Percentiles rank a stretch among this genome's conserved stretches.
phyloP scores from a whole-genome alignment of 2,797 vertebrate genomes.

The Pantherophis vulpinus region DNA sequence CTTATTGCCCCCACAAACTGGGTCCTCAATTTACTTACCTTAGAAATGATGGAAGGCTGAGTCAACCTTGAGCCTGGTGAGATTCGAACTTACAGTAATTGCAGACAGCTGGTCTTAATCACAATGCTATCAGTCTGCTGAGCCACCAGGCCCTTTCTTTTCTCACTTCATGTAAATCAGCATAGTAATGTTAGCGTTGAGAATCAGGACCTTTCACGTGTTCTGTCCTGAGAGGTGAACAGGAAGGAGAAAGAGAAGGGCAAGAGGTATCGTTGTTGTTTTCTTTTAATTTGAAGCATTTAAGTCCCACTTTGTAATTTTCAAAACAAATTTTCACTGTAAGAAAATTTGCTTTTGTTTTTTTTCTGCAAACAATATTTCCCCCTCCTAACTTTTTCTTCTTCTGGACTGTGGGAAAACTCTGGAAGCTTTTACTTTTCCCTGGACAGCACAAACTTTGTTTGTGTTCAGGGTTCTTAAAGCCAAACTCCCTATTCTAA shows the following conservation, averaged over 20 bases:
- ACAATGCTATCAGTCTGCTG: no score
- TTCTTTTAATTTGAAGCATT: not conserved
- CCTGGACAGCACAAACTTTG: not conserved
- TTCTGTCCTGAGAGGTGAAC: not conserved
- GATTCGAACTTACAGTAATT: no score
- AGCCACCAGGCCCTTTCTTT: no score
- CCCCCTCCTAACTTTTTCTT: not conserved
- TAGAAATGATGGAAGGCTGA: no score
- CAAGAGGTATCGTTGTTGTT: not conserved
- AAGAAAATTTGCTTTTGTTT: not conserved
- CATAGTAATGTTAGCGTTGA: not conserved
- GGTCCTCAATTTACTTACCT: no score
- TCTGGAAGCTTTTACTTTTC: not conserved
- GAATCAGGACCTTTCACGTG: not conserved
- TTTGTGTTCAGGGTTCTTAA: not conserved
- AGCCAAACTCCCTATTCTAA: conserved; percentile 32
- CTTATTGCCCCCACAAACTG: no score
- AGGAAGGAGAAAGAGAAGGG: not conserved
- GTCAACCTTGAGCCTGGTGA: no score
- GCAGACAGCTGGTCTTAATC: no score
- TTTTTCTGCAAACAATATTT: not conserved
- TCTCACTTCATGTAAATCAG: not conserved
- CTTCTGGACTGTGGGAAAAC: not conserved
- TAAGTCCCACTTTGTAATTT: not conserved
- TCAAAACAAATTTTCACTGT: not conserved